Base-by-base conservation (phyloP, 1,140 invertebrate species). In the Aphis craccivora region DNA sequence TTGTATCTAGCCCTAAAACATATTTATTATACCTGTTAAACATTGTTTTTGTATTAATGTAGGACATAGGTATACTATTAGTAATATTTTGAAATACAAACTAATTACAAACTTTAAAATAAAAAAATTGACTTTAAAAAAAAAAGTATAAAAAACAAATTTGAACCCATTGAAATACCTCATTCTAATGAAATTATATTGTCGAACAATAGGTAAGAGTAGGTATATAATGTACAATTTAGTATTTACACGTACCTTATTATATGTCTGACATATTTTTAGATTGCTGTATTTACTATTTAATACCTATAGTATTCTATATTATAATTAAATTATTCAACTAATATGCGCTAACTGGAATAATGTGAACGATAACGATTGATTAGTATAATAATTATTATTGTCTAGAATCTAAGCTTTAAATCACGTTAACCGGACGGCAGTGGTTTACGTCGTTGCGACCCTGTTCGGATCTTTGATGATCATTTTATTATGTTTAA, bases 401-500 rank as follows among this genome's bases (percentile, higher is more conserved):
- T 88, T 89, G 8, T 53, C 20, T 89, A 18, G 43, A n/a, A 45
- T 86, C 60, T 76, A 18, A n/a, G n/a, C 11, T n/a, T 8, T 86
- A 20, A n/a, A 89, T 53, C 87, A 89, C 48, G 87, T 53, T 89
- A 48, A 53, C 87, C 87, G 48, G 87, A 37, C n/a, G 87, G 87
- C 87, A 30, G n/a, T 53, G 48, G 87, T 89, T 89, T 53, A 88
- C 30, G 14, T 30, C 30, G 60, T n/a, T 6, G 90, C 43, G 3
- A 81, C 37, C 30, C 22, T 7, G 91, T 92, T 51, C 45, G 43
- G 90, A 86, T 53, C 23, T 89, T 40, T 35, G 91, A 91, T 35
- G 25, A 90, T 76, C 51, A 40, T 40, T 25, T 14, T 37, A 81
- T 81, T 20, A 6, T 67, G 35, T 35, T 23, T 90, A 90, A 90